phyloP scores from a whole-genome alignment of 2,888 invertebrate species.

The Serripes groenlandicus region DNA sequence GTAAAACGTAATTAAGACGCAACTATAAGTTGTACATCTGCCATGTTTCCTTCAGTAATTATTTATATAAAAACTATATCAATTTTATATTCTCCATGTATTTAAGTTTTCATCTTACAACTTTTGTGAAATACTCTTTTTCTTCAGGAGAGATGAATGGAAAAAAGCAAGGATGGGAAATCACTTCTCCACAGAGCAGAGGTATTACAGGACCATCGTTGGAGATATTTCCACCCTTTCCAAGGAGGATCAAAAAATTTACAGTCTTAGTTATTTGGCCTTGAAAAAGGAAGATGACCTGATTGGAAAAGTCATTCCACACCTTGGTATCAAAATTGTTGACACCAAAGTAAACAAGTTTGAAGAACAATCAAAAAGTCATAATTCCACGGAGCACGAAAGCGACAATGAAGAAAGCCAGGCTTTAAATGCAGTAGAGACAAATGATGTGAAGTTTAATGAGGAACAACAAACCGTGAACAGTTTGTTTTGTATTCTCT shows the following conservation, averaged over 20 bases:
- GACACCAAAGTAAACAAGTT: not conserved
- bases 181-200: slow-evolving; percentile 12
- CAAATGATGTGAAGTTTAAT: slow-evolving; percentile 1
- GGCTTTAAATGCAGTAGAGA: not conserved
- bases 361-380: slow-evolving; percentile 9
- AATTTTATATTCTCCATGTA: too few relatives aligned
- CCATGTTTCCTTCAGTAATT: too few relatives aligned
- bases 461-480: not conserved
- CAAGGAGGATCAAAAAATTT: slow-evolving; percentile 66
- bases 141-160: not conserved
- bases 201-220: slow-evolving; percentile 10
- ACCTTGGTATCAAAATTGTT: slow-evolving; percentile 27
- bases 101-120: too few relatives aligned
- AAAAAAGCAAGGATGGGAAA: not conserved
- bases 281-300: slow-evolving; percentile 34
- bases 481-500: slow-evolving; percentile 67
- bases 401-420: slow-evolving; percentile 18
- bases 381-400: slow-evolving; percentile 2
- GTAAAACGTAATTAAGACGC: too few relatives aligned
- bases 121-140: too few relatives aligned
- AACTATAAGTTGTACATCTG: too few relatives aligned
- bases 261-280: slow-evolving; percentile 56
- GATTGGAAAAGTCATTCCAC: slow-evolving; percentile 28
- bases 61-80: too few relatives aligned
- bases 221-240: slow-evolving; percentile 71